phyloP scores from a whole-genome alignment of 2,888 invertebrate species.

The Dichetophora obliterata region DNA sequence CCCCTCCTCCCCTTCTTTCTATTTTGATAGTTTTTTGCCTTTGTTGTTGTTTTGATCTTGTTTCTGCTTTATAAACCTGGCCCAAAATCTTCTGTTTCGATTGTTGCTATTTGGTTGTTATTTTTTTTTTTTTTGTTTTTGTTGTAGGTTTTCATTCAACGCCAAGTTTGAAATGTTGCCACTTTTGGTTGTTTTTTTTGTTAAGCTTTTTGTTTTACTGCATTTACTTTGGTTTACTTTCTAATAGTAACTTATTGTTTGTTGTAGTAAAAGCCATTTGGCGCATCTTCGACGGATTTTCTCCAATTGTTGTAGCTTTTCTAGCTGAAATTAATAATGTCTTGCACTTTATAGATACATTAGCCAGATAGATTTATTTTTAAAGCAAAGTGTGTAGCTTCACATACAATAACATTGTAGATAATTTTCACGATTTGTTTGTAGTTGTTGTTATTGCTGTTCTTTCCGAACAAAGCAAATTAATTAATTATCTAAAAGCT shows the following conservation, averaged over 20 bases:
- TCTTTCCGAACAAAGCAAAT: neutral
- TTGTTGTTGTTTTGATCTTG: neutral
- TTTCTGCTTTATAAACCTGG: neutral
- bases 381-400: neutral
- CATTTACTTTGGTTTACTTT: slow-evolving; percentile 16
- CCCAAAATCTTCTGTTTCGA: neutral
- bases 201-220: too few relatives aligned
- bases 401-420: neutral
- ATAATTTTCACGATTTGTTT: neutral
- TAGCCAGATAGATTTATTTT: neutral
- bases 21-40: neutral
- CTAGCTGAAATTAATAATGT: neutral
- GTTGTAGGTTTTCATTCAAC: neutral
- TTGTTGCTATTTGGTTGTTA: neutral
- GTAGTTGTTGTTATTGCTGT: neutral
- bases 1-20: neutral
- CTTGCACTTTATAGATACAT: neutral
- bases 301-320: neutral
- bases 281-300: neutral
- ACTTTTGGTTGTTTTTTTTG: neutral
- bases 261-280: neutral
- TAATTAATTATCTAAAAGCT: neutral
- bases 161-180: neutral
- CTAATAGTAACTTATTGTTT: slow-evolving; percentile 9
- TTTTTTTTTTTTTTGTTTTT: neutral